These are phyloP conservation scores for Seriola quinqueradiata DNA, from an alignment of 2,113 vertebrate genomes.

Conservation along the genomic window DNA sequence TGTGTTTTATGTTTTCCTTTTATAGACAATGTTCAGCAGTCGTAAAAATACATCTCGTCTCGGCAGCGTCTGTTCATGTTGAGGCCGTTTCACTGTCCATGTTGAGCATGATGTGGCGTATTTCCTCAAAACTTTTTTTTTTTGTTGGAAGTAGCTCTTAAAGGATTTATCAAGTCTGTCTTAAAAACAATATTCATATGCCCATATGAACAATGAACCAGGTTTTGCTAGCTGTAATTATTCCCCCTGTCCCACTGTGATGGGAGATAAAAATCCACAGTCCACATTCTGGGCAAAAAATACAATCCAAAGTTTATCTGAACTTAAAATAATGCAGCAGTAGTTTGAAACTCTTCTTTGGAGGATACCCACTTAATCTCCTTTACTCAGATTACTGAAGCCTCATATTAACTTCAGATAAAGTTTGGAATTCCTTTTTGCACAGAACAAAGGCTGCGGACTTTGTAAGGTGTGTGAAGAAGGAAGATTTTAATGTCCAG, in stretches of 20 bases:
- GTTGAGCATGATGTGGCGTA: not conserved
- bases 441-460: not conserved
- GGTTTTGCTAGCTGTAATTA: not conserved
- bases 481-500: not conserved
- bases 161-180: not conserved
- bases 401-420: not conserved
- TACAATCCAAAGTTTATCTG: not conserved
- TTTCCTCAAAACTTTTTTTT: not conserved
- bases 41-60: not conserved
- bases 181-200: not conserved
- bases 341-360: not conserved
- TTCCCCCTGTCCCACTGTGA: not conserved
- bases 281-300: too few species aligned
- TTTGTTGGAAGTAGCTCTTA: not conserved
- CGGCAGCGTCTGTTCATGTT: not conserved
- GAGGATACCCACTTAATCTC: too few species aligned
- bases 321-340: not conserved
- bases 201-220: not conserved
- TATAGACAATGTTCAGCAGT: not conserved
- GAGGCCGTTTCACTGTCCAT: not conserved
- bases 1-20: not conserved
- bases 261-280: not conserved
- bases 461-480: not conserved
- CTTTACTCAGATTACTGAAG: not conserved
- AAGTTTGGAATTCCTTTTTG: not conserved